Evolutionary conservation across 2,888 invertebrate species (phyloP), one percentile per base, ranked within the genome.

Genomic region (Teleogryllus oceanicus): DNA sequence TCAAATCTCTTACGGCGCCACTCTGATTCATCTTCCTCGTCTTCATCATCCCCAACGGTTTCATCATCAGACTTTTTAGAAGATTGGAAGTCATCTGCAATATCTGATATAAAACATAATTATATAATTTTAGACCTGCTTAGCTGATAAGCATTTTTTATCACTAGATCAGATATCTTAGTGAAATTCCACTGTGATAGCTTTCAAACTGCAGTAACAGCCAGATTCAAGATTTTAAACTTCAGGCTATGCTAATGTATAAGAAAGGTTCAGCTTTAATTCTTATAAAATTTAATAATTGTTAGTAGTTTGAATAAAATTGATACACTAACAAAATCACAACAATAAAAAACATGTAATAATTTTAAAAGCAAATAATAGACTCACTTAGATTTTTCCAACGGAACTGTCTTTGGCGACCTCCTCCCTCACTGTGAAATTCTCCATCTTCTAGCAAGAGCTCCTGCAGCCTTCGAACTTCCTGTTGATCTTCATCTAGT

Each of bases 361-460:
- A 21, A 16, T 18, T 50, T 77, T 24, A 21, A 20, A 13, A 75
- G 37, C 1, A 50, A 77, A 84, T 85, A 24, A 86, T 86, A 1
- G 84, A 86, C 83, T 84, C 86, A 90, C 94, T 93, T 80, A 93
- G 90, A 87, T 96, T 93, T 84, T 90, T 94, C 97, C 97, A 98
- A 82, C 92, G 90, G 86, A 97, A 98, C 85, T 94, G 93, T 50
- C 95, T 88, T 84, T 93, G 92, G 5, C 97, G 89, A 12, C 93
- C 93, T 2, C 92, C 91, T 1, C 92, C 94, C 49, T 94, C 94
- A 1, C 90, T 89, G 83, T 94, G 91, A 83, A 95, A 89, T 84
- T 98, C 97, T 0, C 96, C 96, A 85, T 97, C 96, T 85, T 96
- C 96, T 74, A 98, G 91, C 50, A 96, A 89, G 85, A 96, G 88